Base-by-base conservation (phyloP, 2,797 vertebrate species). In the Lagothrix lagotricha region DNA sequence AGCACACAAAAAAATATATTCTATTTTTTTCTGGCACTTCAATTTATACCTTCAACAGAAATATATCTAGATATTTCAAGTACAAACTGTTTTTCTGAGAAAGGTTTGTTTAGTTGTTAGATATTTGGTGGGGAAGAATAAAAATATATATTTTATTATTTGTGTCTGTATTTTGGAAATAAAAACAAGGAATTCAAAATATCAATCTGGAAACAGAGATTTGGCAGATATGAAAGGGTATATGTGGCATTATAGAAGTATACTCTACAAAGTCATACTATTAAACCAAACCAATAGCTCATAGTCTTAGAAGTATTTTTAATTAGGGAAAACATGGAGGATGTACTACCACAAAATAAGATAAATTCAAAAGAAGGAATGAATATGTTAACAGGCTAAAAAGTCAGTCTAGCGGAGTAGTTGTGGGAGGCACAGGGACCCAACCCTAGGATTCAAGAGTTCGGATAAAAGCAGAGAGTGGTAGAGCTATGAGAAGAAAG, bases 1-100 rank as follows among this genome's bases (percentile, higher is more conserved):
- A 91, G 8, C 11, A 94, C 54, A 92, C 7, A 83, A 82, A 50
- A 82, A 57, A 91, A 90, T 93, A 75, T 57, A 85, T 96, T 96
- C 13, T 72, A 22, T 80, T 83, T 97, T 91, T 10, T 81, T 82
- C 41, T 96, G 88, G 82, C 67, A 67, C 8, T 8, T 75, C 90
- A 70, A 44, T 87, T 94, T 33, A 84, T 76, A 93, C 57, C 12
- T 95, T 89, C 58, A 96, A 70, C 20, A 67, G 41, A 67, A 89
- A 81, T 94, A 22, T 0, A 91, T 70, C 14, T n/a, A 88, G n/a
- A 88, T 81, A n/a, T 75, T 39, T 96, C 30, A 97, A 84, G 79
- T 93, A 33, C 48, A 61, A 7, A 76, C 26, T 91, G 2, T 0
- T 84, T 90, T 84, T 70, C 4, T 72, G 39, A 22, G 26, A 10